Evolutionary conservation across 2,113 vertebrate genomes (phyloP).

Genomic region (Rhinoderma darwinii): DNA sequence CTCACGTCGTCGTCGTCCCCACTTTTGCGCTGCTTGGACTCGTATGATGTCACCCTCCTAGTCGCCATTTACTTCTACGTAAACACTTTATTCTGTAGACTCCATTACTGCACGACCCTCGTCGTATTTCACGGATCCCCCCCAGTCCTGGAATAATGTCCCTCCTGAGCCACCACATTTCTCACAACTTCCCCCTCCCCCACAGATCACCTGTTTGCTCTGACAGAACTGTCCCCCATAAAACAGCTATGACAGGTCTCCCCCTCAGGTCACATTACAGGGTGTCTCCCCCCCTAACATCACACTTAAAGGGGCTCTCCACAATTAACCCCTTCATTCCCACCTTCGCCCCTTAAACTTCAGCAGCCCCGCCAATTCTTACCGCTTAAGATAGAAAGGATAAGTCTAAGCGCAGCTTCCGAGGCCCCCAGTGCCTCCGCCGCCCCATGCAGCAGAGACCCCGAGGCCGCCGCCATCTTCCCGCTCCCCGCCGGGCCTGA

Average conservation of each 20-base stretch:
- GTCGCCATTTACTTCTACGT: too few relatives aligned
- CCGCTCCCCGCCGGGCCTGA: slow-evolving; percentile 38
- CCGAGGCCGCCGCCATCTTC: slow-evolving; percentile 56
- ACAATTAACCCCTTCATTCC: background rate
- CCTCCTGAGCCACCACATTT: background rate
- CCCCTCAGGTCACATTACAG: background rate
- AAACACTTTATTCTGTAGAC: too few relatives aligned
- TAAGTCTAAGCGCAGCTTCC: slow-evolving; percentile 88
- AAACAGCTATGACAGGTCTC: background rate
- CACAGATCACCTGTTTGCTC: background rate
- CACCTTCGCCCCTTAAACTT: background rate
- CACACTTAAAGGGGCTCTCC: background rate
- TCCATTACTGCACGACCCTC: too few relatives aligned
- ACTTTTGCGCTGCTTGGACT: too few relatives aligned
- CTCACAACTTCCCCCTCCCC: background rate
- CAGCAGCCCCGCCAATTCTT: slow-evolving; percentile 65
- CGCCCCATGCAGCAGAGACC: slow-evolving; percentile 68
- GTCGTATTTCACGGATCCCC: too few relatives aligned
- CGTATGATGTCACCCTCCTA: too few relatives aligned
- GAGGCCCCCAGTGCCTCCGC: slow-evolving; percentile 86
- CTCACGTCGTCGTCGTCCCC: too few relatives aligned
- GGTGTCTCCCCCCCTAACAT: background rate
- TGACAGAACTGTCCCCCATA: background rate
- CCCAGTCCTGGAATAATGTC: background rate
- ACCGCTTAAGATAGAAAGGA: slow-evolving; percentile 90